Evolutionary conservation across 2,888 invertebrate genomes (phyloP).

Genomic region (Pachydiplax longipennis): DNA sequence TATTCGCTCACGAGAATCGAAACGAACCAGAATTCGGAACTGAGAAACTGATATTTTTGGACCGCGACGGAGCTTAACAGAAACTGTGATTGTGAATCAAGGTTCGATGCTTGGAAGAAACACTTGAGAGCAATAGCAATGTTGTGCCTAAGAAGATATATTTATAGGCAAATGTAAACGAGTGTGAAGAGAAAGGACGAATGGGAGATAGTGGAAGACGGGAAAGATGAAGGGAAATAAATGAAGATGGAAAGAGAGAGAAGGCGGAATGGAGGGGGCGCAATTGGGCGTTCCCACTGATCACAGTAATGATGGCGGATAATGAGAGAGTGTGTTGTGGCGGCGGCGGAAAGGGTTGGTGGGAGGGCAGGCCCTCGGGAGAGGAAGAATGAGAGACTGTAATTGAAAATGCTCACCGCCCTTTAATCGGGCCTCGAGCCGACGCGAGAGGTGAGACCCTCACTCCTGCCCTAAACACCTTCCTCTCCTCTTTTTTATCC

Average conservation of each 20-base stretch:
- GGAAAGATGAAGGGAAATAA: not conserved
- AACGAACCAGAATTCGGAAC: no score
- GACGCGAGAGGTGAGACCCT: conserved; percentile 21
- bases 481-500: not conserved
- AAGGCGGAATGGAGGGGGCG: not conserved
- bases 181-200: not conserved
- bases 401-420: conserved; percentile 45
- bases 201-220: not conserved
- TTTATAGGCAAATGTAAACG: no score
- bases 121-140: not conserved
- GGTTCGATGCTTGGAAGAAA: not conserved
- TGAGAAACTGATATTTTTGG: no score
- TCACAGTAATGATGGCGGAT: conserved; percentile 41
- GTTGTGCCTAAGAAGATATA: no score
- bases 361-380: not conserved
- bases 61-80: no score
- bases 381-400: conserved; percentile 34
- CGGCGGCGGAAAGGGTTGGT: not conserved
- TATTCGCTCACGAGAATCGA: no score
- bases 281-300: conserved; percentile 19
- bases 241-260: not conserved
- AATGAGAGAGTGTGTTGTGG: conserved; percentile 28
- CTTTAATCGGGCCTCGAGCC: conserved; percentile 40
- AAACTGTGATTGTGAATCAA: no score
- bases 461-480: conserved; percentile 6